Base-by-base conservation (phyloP, 2,797 vertebrate species). In the Platalea minor region DNA sequence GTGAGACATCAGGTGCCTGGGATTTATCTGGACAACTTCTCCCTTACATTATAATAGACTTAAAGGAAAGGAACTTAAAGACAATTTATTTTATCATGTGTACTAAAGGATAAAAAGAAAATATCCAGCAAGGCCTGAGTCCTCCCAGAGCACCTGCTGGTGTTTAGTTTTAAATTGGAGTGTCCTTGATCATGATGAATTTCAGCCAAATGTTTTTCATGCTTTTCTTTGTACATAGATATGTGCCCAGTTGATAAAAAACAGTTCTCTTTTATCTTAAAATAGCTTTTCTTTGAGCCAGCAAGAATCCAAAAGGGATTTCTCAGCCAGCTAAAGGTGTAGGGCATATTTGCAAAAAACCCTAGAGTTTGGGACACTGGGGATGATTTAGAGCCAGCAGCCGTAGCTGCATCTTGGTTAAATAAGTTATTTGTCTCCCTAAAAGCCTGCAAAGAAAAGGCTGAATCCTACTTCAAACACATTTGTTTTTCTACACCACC, bases 141-240 rank as follows among this genome's bases (percentile, higher is more conserved):
- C 69, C 50, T 92, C 57, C 79, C 82, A 33, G 41, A 91, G 14
- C 92, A 96, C 79, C 91, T 95, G 91, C 57, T 83, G 60, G 7
- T 87, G 35, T 92, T 92, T 87, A 39, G 17, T 85, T 94, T 74
- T 80, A 69, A 73, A 57, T 50, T 80, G 57, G 64, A 80, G 20
- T 24, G 92, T 73, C 95, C 95, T 95, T 95, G 91, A 64, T 39
- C 41, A 33, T 25, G 33, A 33, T 56, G 81, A 17, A 33, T 83
- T 74, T 89, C 84, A 89, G 19, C 10, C 35, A 41, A 41, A 28
- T 87, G 51, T 79, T 95, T 94, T 95, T 91, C 90, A 50, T 25
- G 13, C 76, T 81, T 72, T 17, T 13, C 31, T 88, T 79, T 64
- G 75, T 31, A 85, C 25, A n/a, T 24, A 85, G 91, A 77, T 93